Evolutionary conservation across 2,888 invertebrate species (phyloP), one percentile per base, ranked within the genome.

Genomic region (Coelopa pilipes): DNA sequence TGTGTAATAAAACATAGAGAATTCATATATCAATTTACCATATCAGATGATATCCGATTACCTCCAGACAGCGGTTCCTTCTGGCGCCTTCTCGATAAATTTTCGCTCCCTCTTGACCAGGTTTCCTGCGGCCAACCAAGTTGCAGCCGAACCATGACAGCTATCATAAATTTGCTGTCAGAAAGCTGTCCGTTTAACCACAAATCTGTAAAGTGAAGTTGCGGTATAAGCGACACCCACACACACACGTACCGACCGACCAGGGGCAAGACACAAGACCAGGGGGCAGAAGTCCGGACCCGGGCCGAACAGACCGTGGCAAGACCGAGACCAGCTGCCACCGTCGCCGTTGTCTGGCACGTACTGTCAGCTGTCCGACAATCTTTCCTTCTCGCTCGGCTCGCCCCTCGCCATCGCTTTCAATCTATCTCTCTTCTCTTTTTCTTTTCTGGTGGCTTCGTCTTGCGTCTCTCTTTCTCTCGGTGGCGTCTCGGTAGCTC

Each of bases 151-250:
- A 65, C 74, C 75, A 76, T 78, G 78, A 78, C 78, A 77, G 78
- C 77, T 77, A 78, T 78, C 78, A 78, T 78, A 78, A 78, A 78
- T 78, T 77, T 71, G 73, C 74, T 78, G 78, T 78, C 78, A 78
- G 76, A 77, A 76, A 76, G 74, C 78, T 78, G 78, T 78, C 77
- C 75, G 76, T 78, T 78, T 78, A 78, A 77, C 76, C 78, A 74
- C 78, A 77, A 77, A 78, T 78, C 78, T 75, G 77, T 75, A 76
- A 78, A 77, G 77, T 75, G 76, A 78, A 77, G 46, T 65, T 66
- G 13, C 65, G 47, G 19, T 65, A 45, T 46, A 19, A 65, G 4
- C 34, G 7, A 34, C 4, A 34, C 34, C 2, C 34, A 34, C 34
- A 34, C 34, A 34, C 34, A 34, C 34, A 34, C 7, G 7, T 34